These are phyloP conservation scores for Vulpes lagopus DNA, from an alignment of 2,113 vertebrate genomes.

Conservation along the genomic window DNA sequence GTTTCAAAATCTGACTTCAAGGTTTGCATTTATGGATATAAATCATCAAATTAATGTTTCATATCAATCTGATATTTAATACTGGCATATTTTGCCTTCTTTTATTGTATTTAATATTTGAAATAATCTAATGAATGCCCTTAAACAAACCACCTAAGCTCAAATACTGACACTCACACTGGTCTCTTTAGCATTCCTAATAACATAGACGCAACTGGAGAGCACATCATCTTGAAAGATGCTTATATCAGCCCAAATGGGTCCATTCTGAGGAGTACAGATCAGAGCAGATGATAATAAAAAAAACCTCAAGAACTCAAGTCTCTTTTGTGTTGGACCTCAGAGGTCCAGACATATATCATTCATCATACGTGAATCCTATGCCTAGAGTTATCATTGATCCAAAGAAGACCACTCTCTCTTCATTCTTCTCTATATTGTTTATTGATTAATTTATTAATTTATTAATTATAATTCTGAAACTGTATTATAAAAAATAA, in stretches of 20 bases:
- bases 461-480: neutral
- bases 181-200: neutral
- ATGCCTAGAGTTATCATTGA: accelerated
- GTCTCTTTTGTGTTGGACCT: neutral
- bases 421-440: too few relatives aligned
- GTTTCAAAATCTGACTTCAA: neutral
- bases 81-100: neutral
- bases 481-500: neutral
- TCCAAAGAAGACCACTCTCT: too few relatives aligned
- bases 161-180: accelerated
- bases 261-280: neutral
- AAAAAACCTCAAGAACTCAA: too few relatives aligned
- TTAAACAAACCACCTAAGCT: neutral
- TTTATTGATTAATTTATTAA: neutral
- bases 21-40: neutral
- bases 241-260: accelerated
- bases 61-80: neutral
- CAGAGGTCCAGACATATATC: neutral
- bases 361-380: neutral
- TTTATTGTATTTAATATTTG: neutral
- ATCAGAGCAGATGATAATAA: neutral
- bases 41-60: neutral
- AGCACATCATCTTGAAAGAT: accelerated
- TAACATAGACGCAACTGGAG: too few relatives aligned
- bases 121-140: neutral